Base-by-base conservation (phyloP, 1,140 invertebrate species). In the Lepidurus apus region DNA sequence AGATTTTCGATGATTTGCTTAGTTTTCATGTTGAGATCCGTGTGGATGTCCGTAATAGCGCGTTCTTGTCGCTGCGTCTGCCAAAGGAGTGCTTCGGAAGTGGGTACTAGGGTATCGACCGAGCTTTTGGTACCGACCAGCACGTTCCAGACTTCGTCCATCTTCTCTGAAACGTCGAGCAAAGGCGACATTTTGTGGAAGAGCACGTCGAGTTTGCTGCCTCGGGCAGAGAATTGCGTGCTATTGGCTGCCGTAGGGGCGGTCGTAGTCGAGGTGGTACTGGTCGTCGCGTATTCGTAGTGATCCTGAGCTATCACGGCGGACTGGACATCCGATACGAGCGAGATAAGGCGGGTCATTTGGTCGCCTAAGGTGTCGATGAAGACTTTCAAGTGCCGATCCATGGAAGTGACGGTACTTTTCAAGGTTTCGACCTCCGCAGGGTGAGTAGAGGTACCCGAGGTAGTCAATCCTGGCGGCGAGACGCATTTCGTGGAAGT, bases 71-170 rank as follows among this genome's bases (percentile, higher is more conserved):
- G 85, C 82, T 94, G 92, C 0, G 93, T 95, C 84, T 95, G 93
- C 3, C 91, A 93, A 1, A 95, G 85, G 1, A 95, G 86, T 80
- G 93, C 92, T 81, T 95, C 93, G 0, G 93, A 94, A 85, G 94
- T 95, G 1, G 93, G 93, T 24, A 94, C 88, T 73, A 95, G 86
- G 83, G 93, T 89, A 83, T 95, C 93, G 7, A 94, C 92, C 0
- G 92, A 93, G 81, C 90, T 93, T 83, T 95, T 95, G 1, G 93
- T 94, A 3, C 93, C 93, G 7, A 94, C 92, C 24, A 95, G 91
- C 17, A 94, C 92, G 82, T 93, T 91, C 93, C 93, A 95, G 7
- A 95, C 92, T 86, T 95, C 91, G 81, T 95, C 93, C 92, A 95
- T 94, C 85, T 95, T 94, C 83, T 93, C 92, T 0, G 92, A 93